These are phyloP conservation scores for Enteromius trimaculatus DNA, from an alignment of 2,797 vertebrate species.

Conservation along the genomic window DNA sequence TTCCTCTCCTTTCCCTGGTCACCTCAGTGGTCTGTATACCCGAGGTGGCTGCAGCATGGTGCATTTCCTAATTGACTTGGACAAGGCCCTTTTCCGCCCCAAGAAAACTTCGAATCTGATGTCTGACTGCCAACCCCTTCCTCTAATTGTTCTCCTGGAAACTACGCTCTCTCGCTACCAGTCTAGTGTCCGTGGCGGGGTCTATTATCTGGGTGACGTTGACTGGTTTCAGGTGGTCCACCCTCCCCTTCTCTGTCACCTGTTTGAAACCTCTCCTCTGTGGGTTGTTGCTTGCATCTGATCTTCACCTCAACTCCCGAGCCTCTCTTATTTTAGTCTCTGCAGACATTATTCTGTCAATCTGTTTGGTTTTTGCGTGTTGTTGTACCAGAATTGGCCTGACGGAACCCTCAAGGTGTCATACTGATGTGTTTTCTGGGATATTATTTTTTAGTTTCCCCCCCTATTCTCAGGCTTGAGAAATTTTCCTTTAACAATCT, in stretches of 20 bases:
- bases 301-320: constrained; percentile 69
- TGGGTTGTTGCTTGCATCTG: constrained; percentile 83
- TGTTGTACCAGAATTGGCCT: constrained; percentile 65
- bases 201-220: constrained; percentile 67
- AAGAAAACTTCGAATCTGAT: constrained; percentile 66
- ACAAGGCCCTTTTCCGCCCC: constrained; percentile 64
- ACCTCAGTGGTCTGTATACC: constrained; percentile 40
- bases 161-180: constrained; percentile 27
- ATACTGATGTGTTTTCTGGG: constrained; percentile 11
- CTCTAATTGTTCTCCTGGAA: constrained; percentile 48
- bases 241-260: constrained; percentile 52
- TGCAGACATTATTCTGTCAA: constrained; percentile 77
- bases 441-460: background rate
- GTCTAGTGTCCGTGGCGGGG: constrained; percentile 71
- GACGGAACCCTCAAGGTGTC: constrained; percentile 51
- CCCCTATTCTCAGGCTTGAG: constrained; percentile 23
- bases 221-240: constrained; percentile 66
- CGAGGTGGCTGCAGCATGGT: constrained; percentile 81
- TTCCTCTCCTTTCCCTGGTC: constrained; percentile 56
- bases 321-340: constrained; percentile 73
- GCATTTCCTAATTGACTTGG: constrained; percentile 79
- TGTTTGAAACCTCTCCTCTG: constrained; percentile 64
- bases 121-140: constrained; percentile 45
- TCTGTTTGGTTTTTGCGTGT: constrained; percentile 71
- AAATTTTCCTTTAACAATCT: background rate